Evolutionary conservation across 1,140 invertebrate genomes (phyloP).

Genomic region (Halictus rubicundus): DNA sequence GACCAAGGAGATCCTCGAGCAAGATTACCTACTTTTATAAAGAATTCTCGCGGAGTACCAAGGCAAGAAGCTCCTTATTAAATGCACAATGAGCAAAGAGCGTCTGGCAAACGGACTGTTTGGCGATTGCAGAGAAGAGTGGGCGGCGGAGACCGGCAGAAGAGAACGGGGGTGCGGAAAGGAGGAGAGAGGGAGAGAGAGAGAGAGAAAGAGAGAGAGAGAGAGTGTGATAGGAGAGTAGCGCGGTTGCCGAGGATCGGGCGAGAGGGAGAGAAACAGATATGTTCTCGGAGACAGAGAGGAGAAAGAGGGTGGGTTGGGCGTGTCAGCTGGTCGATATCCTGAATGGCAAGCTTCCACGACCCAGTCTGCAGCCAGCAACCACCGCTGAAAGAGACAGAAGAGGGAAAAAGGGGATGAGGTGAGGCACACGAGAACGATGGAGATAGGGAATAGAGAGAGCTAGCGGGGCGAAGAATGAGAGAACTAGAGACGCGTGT

Average conservation of each 20-base stretch:
- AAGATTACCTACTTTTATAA: constrained; percentile 56
- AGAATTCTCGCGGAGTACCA: constrained; percentile 44
- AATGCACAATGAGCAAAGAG: constrained; percentile 58
- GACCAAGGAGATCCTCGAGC: constrained; percentile 52
- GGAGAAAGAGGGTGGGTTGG: constrained; percentile 55
- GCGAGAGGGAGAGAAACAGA: constrained; percentile 2
- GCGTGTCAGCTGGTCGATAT: constrained; percentile 76
- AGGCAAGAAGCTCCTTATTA: constrained; percentile 58
- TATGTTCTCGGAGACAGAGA: constrained; percentile 12
- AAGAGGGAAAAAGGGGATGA: not conserved
- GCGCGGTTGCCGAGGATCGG: constrained; percentile 8
- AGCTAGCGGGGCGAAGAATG: not conserved
- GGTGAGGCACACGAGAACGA: not conserved
- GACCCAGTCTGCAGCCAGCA: constrained; percentile 62
- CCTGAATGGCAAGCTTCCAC: constrained; percentile 72
- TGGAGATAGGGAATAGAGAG: not conserved
- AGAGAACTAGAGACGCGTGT: constrained; percentile 18
- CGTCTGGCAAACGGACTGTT: constrained; percentile 61
- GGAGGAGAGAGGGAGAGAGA: not conserved
- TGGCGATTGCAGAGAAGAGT: constrained; percentile 49
- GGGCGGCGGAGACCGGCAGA: constrained; percentile 28
- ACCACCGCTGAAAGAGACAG: constrained; percentile 35
- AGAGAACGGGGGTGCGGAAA: not conserved
- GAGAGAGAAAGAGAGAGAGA: constrained; percentile 15
- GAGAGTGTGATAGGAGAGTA: constrained; percentile 14